These are phyloP conservation scores for Pachyseris speciosa DNA, from an alignment of 64 coral and sea anemone species.

Conservation along the genomic window DNA sequence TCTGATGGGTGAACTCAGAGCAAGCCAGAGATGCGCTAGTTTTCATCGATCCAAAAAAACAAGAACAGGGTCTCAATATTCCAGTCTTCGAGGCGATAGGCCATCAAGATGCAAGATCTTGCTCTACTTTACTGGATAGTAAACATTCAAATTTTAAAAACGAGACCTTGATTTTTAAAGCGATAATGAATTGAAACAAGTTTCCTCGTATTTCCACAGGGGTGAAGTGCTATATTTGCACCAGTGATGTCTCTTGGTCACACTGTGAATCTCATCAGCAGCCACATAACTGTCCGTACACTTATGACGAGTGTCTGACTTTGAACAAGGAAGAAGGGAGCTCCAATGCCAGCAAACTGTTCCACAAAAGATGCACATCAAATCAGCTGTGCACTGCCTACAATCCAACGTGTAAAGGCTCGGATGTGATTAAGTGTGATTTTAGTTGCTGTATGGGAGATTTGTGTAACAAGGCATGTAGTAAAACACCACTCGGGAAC, in stretches of 20 bases:
- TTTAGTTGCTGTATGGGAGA: slow-evolving; percentile 46
- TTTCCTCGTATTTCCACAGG: not conserved
- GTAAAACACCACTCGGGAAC: not conserved
- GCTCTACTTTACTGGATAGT: no score
- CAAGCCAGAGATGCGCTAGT: no score
- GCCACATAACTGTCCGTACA: slow-evolving; percentile 23
- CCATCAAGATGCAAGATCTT: no score
- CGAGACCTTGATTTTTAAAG: no score
- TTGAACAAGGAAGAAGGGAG: slow-evolving; percentile 13
- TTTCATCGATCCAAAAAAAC: no score
- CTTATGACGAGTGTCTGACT: not conserved
- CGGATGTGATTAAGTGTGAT: slow-evolving; percentile 27
- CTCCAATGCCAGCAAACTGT: not conserved
- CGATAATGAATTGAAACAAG: no score
- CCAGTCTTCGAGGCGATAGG: no score
- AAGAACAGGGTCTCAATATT: no score
- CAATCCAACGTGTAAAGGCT: slow-evolving; percentile 15
- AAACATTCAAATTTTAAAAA: no score
- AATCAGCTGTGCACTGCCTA: slow-evolving; percentile 26
- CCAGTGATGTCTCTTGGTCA: slow-evolving; percentile 12
- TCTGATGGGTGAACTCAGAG: no score
- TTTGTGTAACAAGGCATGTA: not conserved
- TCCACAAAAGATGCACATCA: slow-evolving; percentile 30
- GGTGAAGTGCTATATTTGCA: slow-evolving; percentile 23
- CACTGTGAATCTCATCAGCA: slow-evolving; percentile 25